Base-by-base conservation (phyloP, 2,888 invertebrate genomes). In the Netelia virgata region DNA sequence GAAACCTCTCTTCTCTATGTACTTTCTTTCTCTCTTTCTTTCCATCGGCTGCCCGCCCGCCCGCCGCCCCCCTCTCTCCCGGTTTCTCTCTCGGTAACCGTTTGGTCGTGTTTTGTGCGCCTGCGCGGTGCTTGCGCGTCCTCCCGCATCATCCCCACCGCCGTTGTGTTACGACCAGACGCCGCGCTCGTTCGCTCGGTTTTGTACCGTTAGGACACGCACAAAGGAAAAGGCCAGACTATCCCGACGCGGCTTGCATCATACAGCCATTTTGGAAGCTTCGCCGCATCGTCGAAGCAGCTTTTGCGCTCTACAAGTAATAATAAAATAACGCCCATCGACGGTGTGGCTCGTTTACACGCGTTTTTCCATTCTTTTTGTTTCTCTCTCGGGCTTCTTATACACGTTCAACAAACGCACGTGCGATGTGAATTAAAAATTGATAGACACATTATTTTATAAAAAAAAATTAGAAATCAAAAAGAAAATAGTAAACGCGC, bases 191-290 rank as follows among this genome's bases (percentile, higher is more conserved):
- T 36, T 36, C 36, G 36, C 36, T 36, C 36, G 61, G 75, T 81
- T 73, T 84, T 86, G 82, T 90, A 91, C 91, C 92, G 93, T 92
- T 92, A 91, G 91, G 89, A 91, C 91, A 92, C 92, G 92, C 93
- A 93, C 93, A 93, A 93, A 93, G 93, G 92, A 93, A 92, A 92
- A 93, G 92, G 90, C 91, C 90, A 87, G 90, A 90, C 89, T 86
- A 87, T 86, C 86, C 68, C 85, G 92, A 92, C 93, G 93, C 93
- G 79, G 93, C 92, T 93, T 92, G 92, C 92, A 92, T 91, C 92
- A 90, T 89, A 91, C 93, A 91, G 93, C 93, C 93, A 93, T 93
- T 93, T 93, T 93, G 93, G 93, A 93, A 93, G 93, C 93, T 93
- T 93, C 91, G 89, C 87, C 88, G 90, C 89, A 90, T 91, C 89